These are phyloP conservation scores for Nanorana parkeri DNA, from an alignment of 2,113 vertebrate genomes.

Conservation along the genomic window DNA sequence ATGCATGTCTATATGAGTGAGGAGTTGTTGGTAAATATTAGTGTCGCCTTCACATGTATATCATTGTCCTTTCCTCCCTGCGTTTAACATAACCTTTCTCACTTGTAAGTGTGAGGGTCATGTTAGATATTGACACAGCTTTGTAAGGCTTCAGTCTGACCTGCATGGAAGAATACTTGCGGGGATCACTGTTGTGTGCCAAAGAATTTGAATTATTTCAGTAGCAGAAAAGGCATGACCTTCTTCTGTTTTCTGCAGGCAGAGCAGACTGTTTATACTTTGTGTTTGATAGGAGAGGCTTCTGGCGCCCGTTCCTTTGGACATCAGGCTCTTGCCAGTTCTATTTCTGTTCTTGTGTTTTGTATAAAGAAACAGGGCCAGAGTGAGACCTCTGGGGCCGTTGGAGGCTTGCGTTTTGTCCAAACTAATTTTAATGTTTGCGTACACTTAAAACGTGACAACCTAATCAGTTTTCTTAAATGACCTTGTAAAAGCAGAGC, in stretches of 20 bases:
- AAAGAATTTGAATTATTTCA: constrained; percentile 56
- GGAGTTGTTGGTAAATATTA: background rate
- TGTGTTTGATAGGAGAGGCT: background rate
- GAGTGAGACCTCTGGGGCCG: background rate
- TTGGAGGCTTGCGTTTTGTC: background rate
- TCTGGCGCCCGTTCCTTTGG: constrained; percentile 21
- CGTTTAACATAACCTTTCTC: background rate
- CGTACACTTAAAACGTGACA: too few species aligned
- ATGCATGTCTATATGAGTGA: too few species aligned
- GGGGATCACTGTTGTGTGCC: constrained; percentile 4
- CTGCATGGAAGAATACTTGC: constrained; percentile 28
- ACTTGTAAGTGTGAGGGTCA: background rate
- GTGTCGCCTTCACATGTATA: background rate
- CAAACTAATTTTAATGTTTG: too few species aligned
- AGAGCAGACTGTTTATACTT: constrained; percentile 31
- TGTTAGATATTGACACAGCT: background rate
- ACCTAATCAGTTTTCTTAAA: too few species aligned
- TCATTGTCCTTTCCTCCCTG: too few species aligned
- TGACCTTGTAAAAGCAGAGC: too few species aligned
- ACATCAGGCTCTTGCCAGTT: constrained; percentile 1
- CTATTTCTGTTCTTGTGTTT: constrained; percentile 45
- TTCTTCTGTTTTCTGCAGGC: constrained; percentile 6
- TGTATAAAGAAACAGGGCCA: background rate
- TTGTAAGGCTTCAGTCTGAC: background rate
- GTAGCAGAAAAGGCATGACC: constrained; percentile 19